phyloP scores from a whole-genome alignment of 1,140 invertebrate genomes.

The Colletes latitarsis region DNA sequence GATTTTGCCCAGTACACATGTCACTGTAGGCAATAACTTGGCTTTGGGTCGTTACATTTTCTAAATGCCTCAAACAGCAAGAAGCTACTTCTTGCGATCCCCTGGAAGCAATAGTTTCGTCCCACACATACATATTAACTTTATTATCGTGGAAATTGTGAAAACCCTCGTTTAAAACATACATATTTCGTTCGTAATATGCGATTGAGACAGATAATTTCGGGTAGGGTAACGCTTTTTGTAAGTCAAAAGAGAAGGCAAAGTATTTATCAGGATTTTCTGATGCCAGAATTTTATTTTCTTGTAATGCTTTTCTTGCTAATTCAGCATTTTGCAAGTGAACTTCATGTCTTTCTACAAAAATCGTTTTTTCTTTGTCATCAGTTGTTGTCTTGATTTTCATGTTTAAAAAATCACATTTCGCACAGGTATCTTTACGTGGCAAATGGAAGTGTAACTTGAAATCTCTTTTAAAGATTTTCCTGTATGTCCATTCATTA shows the following conservation, averaged over 20 bases:
- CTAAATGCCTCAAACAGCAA: no score
- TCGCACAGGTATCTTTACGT: slow-evolving; percentile 7
- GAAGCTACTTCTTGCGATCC: no score
- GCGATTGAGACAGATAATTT: slow-evolving; percentile 56
- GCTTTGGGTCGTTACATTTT: no score
- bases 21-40: no score
- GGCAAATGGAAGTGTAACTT: slow-evolving; percentile 55
- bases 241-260: slow-evolving; percentile 57
- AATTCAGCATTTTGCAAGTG: slow-evolving; percentile 55
- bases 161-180: slow-evolving; percentile 7
- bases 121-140: not conserved
- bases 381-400: slow-evolving; percentile 59
- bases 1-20: no score
- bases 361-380: slow-evolving; percentile 57
- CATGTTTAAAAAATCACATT: slow-evolving; percentile 41
- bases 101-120: no score
- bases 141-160: slow-evolving; percentile 7
- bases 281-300: slow-evolving; percentile 56
- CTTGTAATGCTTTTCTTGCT: slow-evolving; percentile 59
- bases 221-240: slow-evolving; percentile 61
- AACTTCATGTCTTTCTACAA: slow-evolving; percentile 54
- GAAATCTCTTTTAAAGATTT: slow-evolving; percentile 53
- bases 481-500: slow-evolving; percentile 53
- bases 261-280: slow-evolving; percentile 56
- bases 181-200: slow-evolving; percentile 15